These are phyloP conservation scores for Pituophis catenifer DNA, from an alignment of 2,113 vertebrate species.

Conservation along the genomic window DNA sequence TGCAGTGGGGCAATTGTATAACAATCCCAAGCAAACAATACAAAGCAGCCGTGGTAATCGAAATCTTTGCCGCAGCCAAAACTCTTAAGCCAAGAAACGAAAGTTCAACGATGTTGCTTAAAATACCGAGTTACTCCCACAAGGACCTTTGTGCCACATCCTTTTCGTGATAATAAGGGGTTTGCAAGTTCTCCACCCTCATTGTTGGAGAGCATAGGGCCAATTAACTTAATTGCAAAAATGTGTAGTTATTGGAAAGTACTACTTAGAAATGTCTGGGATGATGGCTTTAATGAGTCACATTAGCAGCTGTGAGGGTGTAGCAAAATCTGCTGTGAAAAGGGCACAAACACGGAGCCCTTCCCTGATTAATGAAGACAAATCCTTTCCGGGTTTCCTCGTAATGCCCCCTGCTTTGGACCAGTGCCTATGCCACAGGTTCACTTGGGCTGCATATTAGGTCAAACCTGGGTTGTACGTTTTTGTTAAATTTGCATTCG, in stretches of 20 bases:
- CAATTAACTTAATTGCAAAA: constrained; percentile 35
- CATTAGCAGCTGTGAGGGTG: neutral
- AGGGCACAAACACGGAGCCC: neutral
- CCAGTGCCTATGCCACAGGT: too few species aligned
- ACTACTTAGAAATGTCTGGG: constrained; percentile 16
- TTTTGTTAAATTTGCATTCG: neutral
- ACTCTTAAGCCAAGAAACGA: neutral
- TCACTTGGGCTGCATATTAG: neutral
- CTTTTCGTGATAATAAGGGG: neutral
- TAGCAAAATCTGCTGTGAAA: neutral
- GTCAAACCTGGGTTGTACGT: neutral
- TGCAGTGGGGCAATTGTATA: neutral
- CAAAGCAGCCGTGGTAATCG: neutral
- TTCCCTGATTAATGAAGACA: neutral
- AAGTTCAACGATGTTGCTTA: neutral
- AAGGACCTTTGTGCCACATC: neutral
- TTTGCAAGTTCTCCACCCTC: neutral
- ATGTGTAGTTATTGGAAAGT: constrained; percentile 8
- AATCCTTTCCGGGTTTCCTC: neutral
- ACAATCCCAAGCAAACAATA: neutral
- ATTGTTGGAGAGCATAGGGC: neutral
- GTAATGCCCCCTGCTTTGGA: neutral
- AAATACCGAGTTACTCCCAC: neutral
- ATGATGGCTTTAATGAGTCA: constrained; percentile 9
- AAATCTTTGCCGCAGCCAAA: neutral